Conservation (phyloP, 2,797 vertebrate species). For the Prionace glauca region DNA sequence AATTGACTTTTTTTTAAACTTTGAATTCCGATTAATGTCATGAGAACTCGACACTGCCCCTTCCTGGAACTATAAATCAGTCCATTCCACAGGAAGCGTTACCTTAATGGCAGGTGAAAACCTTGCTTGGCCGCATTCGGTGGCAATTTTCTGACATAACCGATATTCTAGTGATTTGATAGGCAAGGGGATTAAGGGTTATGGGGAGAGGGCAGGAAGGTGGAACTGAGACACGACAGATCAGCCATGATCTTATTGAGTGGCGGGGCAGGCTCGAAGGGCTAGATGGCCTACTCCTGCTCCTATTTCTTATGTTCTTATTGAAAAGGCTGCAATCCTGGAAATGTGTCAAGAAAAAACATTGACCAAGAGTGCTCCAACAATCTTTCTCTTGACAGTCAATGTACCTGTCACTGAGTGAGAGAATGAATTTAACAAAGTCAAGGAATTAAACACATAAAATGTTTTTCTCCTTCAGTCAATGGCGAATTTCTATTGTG, state of each 20-base stretch:
- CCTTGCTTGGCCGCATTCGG: conserved; percentile 7
- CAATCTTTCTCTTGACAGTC: conserved; percentile 20
- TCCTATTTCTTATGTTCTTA: too few species aligned
- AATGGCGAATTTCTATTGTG: not conserved
- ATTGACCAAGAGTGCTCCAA: not conserved
- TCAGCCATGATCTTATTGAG: too few species aligned
- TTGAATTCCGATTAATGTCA: not conserved
- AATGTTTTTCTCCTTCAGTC: not conserved
- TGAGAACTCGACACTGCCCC: not conserved
- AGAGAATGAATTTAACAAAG: not conserved
- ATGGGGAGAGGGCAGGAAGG: too few species aligned
- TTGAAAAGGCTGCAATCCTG: not conserved
- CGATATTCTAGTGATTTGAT: not conserved
- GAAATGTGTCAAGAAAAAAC: conserved; percentile 3
- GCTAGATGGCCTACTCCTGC: too few species aligned
- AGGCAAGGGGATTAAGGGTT: too few species aligned
- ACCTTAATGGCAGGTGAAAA: not conserved
- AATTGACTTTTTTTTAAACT: not conserved
- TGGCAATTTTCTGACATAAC: conserved; percentile 14
- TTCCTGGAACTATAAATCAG: conserved; percentile 2
- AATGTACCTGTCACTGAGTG: not conserved
- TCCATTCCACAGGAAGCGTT: not conserved
- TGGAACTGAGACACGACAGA: too few species aligned
- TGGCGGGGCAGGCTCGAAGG: too few species aligned
- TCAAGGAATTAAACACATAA: not conserved